Base-by-base conservation (phyloP, 2,888 invertebrate species). In the Hypomecis atomaria region DNA sequence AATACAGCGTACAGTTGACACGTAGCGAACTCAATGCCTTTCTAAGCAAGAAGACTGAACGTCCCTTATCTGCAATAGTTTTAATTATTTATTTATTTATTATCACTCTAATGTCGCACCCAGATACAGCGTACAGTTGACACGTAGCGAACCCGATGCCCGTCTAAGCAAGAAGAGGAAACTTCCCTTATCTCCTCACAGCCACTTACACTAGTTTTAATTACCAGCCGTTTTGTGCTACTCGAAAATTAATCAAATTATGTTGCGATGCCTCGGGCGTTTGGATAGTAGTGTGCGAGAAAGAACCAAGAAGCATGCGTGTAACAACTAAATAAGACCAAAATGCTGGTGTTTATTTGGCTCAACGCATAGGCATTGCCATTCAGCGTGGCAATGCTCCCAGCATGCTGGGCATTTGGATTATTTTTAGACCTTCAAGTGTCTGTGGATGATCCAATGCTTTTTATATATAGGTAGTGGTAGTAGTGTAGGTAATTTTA, bases 171-270 rank as follows among this genome's bases (percentile, higher is more conserved):
- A 65, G 40, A 56, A 4, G 60, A 59, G 69, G 54, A 78, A 66
- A 60, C 66, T 82, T 83, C 88, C 86, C 90, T 91, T 92, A 92
- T 91, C 91, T 86, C 84, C 60, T 65, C 74, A 77, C 82, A 83
- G 83, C 88, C 91, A 91, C 89, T 92, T 90, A 91, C 87, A 86
- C 86, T 91, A 90, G 91, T 91, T 92, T 92, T 92, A 91, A 92
- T 92, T 91, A 89, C 84, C 82, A 77, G 83, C 82, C 84, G 82
- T 90, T 90, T 90, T 89, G 89, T 87, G 83, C 85, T 79, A 87
- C 88, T 87, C 86, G 89, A 88, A 90, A 90, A 90, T 91, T 92
- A 91, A 92, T 91, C 91, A 91, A 90, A 91, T 90, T 89, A 89
- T 85, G 82, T 85, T 76, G 75, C 65, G 66, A 65, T 65, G 79